Evolutionary conservation across 2,888 invertebrate species (phyloP), one percentile per base, ranked within the genome.

Genomic region (Cremastobaeus sp.): DNA sequence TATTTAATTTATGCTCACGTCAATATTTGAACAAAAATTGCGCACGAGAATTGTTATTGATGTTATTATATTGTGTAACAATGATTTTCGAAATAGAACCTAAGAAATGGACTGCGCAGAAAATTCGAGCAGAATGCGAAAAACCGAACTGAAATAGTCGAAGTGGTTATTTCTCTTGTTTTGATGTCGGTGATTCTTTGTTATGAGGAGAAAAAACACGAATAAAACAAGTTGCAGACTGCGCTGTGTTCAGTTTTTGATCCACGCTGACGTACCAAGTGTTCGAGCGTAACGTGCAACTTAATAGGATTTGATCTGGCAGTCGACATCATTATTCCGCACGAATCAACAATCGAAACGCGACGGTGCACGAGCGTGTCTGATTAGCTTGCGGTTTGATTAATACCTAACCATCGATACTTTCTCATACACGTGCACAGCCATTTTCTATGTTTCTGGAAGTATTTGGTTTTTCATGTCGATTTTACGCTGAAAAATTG

Each of bases 291-390:
- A 62, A 30, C 48, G 25, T 43, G 34, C 66, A 30, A 43, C 41
- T 62, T 60, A 68, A 76, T 74, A 57, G 65, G 72, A 73, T 74
- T 64, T 64, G 68, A 68, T 62, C 50, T 68, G 57, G 68, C 76
- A 77, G 76, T 79, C 77, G 77, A 75, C 70, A 54, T 78, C 78
- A 79, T 81, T 81, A 81, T 78, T 73, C 66, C 60, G 34, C 72
- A 59, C 65, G 74, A 77, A 79, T 77, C 77, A 75, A 76, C 74
- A 77, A 80, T 81, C 78, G 75, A 78, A 76, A 74, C 54, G 32
- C 50, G 59, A 59, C 59, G 45, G 50, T 50, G 66, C 57, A 39
- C 37, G 30, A 76, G 71, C 76, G 76, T 62, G 74, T 78, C 71
- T 74, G 78, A 76, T 76, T 77, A 76, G 76, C 76, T 65, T 52